phyloP scores from a whole-genome alignment of 2,113 vertebrate genomes.

The Dromiciops gliroides region DNA sequence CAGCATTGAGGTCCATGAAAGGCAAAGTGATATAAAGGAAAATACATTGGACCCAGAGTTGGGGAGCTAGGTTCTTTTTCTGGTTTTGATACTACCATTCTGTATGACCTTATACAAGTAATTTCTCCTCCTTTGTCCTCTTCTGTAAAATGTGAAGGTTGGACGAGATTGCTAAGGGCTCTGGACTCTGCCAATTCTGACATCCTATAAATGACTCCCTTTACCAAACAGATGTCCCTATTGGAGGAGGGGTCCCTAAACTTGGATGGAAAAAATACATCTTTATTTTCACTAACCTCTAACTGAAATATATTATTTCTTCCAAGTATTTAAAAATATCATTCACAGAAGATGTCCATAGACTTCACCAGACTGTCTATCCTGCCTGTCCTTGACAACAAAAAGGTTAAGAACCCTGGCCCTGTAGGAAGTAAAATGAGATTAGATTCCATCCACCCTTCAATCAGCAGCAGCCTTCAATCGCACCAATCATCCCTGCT shows the following conservation, averaged over 20 bases:
- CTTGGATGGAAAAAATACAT: background rate
- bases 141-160: background rate
- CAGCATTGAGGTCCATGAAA: background rate
- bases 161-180: background rate
- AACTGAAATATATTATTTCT: background rate
- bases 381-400: background rate
- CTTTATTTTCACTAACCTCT: background rate
- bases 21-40: background rate
- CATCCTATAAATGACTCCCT: background rate
- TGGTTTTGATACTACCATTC: background rate
- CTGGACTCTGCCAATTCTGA: background rate
- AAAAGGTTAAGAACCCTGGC: background rate
- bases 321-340: background rate
- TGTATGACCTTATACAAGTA: background rate
- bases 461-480: background rate
- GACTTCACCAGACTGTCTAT: background rate
- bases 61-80: background rate
- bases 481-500: background rate
- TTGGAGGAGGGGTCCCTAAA: too few species aligned
- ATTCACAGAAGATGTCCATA: background rate
- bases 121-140: background rate
- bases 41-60: background rate
- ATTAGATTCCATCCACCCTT: background rate
- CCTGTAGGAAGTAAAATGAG: too few species aligned
- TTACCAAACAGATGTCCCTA: background rate